phyloP scores from a whole-genome alignment of 92 coral and sea anemone genomes.

The Epizoanthus illoricatus region DNA sequence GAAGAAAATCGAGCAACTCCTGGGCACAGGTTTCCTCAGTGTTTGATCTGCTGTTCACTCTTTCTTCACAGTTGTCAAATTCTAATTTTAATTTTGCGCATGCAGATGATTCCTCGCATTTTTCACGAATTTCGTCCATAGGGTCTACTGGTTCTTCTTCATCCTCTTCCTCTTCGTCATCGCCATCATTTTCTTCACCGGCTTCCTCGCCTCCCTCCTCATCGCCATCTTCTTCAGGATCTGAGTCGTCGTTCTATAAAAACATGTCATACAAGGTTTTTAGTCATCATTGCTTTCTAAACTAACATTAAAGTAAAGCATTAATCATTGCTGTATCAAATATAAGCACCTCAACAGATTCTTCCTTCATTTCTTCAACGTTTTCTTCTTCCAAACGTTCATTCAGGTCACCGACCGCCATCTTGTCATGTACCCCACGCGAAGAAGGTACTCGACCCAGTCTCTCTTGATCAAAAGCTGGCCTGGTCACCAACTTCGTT shows the following conservation, averaged over 20 bases:
- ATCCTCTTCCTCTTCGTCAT: conserved; percentile 90
- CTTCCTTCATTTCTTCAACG: conserved; percentile 56
- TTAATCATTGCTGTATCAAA: not conserved
- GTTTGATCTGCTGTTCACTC: conserved; percentile 77
- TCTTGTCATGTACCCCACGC: conserved; percentile 46
- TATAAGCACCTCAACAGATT: not conserved
- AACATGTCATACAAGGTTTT: not conserved
- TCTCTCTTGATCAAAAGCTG: not conserved
- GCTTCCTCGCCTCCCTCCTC: conserved; percentile 55
- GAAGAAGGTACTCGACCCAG: conserved; percentile 32
- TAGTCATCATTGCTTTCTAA: not conserved
- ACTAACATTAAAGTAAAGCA: not conserved
- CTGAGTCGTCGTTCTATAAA: conserved; percentile 49
- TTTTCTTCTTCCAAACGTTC: conserved; percentile 63
- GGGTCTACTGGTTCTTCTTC: conserved; percentile 95
- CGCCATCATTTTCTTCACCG: conserved; percentile 57
- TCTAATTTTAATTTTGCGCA: conserved; percentile 71
- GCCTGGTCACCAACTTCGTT: conserved; percentile 6
- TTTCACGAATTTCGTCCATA: conserved; percentile 69
- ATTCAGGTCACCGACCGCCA: conserved; percentile 80
- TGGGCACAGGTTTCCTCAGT: conserved; percentile 95
- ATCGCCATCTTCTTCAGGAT: conserved; percentile 68
- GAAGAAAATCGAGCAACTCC: conserved; percentile 92
- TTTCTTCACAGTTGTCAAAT: conserved; percentile 66
- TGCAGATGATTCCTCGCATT: conserved; percentile 66